Base-by-base conservation (phyloP, 2,888 invertebrate genomes). In the Salticus scenicus region DNA sequence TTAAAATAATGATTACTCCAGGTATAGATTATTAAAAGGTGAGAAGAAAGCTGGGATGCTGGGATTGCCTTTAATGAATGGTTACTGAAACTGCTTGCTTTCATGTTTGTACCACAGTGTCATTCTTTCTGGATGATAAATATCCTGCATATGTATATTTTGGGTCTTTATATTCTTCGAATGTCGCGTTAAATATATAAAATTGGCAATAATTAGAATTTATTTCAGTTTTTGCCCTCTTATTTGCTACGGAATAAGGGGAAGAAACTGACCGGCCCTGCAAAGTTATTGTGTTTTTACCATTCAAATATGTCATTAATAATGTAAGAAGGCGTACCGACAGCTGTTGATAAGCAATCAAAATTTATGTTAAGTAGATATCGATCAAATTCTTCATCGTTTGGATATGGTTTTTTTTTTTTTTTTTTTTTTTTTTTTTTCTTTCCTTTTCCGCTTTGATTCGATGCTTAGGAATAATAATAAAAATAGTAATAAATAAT, bases 41-140 rank as follows among this genome's bases (percentile, higher is more conserved):
- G 78, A 78, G 78, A 71, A 70, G 71, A 64, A 31, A 64, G 47
- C 31, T 33, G 42, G 66, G 8, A 30, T 17, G 27, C 30, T 27
- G 24, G 72, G 73, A 64, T 80, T 72, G 47, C 66, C 30, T 27
- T n/a, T 80, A 72, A 72, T 72, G 33, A 73, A 42, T 0, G 57
- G 57, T 57, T 57, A 17, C 57, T 24, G 24, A 24, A 57, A 24
- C 57, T 20, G 24, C 5, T 12, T 57, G 57, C 57, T 57, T 57
- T 57, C 57, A 57, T 57, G 24, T 24, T 57, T 24, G 57, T 57
- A 4, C 47, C n/a, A 47, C 10, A 47, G 2, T 47, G 47, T 47
- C 47, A 47, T 24, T 57, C 24, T 20, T 24, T 10, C 17, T 17
- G 47, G 2, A 17, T 57, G 57, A 57, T 57, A 57, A 2, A 47